Evolutionary conservation across 1,140 invertebrate species (phyloP).

Genomic region (Heliconius melpomene): DNA sequence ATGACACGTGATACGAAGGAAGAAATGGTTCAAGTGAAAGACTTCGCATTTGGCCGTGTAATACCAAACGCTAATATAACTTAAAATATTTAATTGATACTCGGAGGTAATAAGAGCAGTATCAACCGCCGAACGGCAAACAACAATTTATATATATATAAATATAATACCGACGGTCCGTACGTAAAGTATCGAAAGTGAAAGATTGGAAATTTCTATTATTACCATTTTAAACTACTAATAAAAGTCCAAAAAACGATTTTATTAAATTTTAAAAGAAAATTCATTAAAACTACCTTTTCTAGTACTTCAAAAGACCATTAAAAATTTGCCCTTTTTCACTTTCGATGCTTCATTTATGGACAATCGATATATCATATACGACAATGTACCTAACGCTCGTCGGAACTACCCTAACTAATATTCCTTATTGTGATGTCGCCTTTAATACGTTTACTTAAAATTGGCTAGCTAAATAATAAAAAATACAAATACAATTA

Average conservation of each 20-base stretch:
- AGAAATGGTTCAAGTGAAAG: conserved; percentile 35
- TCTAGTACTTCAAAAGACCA: no score
- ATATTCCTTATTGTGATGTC: conserved; percentile 65
- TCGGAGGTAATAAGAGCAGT: conserved; percentile 80
- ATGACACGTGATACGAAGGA: conserved; percentile 32
- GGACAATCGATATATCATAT: not conserved
- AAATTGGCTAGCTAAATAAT: conserved; percentile 75
- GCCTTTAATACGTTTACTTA: conserved; percentile 61
- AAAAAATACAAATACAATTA: conserved; percentile 65
- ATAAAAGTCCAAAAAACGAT: no score
- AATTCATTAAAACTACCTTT: no score
- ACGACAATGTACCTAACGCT: conserved; percentile 54
- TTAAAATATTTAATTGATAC: conserved; percentile 79
- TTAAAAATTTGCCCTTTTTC: no score
- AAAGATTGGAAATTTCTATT: not conserved
- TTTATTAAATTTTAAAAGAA: no score
- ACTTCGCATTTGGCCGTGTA: conserved; percentile 48
- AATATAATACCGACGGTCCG: no score
- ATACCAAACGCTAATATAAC: conserved; percentile 56
- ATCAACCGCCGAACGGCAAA: conserved; percentile 52
- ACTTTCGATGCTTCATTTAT: no score
- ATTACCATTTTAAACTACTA: no score
- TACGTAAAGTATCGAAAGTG: not conserved
- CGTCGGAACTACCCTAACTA: conserved; percentile 56
- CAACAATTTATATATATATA: not conserved